Base-by-base conservation (phyloP, 2,888 invertebrate genomes). In the Phaonia tiefii region DNA sequence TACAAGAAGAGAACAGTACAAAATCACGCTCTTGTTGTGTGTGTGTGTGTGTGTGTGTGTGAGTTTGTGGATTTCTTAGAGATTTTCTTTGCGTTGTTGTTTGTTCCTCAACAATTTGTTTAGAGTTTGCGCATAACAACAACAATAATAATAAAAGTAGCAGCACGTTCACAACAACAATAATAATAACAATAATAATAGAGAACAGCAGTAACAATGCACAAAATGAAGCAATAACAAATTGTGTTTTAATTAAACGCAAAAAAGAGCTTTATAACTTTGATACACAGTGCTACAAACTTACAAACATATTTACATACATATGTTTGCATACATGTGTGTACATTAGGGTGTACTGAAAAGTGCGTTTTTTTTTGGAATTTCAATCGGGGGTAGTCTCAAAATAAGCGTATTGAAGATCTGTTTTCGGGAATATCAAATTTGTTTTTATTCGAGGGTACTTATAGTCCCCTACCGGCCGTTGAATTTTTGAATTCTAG, bases 231-330 rank as follows among this genome's bases (percentile, higher is more conserved):
- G 75, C 66, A 71, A 31, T 60, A 79, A 79, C 74, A 63, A 75
- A 73, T 73, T 73, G 58, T 75, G 17, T 75, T 82, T 76, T 67
- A 78, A 73, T 78, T 73, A 79, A 72, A 46, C 44, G 60, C 58
- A 26, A 56, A 65, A 44, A 49, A 77, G 22, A 65, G 56, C 44
- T 67, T 51, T 22, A 25, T 65, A 63, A n/a, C 44, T n/a, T 13
- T 39, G 17, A 11, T 31, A 67, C 31, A 31, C 22, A 31, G 20
- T 51, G 15, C n/a, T 17, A 15, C 58, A 58, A 8, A 42, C 46
- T 31, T 44, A 66, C 66, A 74, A 11, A 66, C 31, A 17, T n/a
- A 42, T 31, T 58, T 56, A 42, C 69, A 56, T 54, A 54, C 49
- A 69, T 26, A 44, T 25, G n/a, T 46, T 26, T 56, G n/a, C n/a